Evolutionary conservation across 2,113 vertebrate species (phyloP).

Genomic region (Micronycteris hirsuta): DNA sequence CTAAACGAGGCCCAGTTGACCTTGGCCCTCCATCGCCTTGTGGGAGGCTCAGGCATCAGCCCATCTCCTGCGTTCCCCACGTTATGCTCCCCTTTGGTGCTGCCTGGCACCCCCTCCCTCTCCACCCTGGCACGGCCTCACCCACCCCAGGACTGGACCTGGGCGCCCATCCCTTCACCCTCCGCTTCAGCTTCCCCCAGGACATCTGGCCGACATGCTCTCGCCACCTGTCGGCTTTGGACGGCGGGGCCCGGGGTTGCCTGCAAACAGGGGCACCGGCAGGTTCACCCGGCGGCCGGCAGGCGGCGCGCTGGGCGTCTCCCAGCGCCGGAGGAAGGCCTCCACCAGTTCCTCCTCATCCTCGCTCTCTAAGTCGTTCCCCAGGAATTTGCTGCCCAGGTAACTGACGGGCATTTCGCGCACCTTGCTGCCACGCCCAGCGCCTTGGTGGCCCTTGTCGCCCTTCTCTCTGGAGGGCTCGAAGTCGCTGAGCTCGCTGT

Average conservation of each 20-base stretch:
- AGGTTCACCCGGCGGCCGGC: background rate
- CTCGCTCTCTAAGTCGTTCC: conserved; percentile 48
- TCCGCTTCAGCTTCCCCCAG: conserved; percentile 43
- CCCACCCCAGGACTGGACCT: background rate
- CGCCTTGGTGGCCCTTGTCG: conserved; percentile 77
- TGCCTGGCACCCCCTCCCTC: background rate
- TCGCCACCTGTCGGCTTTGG: conserved; percentile 10
- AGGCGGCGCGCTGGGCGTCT: background rate
- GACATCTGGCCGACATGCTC: conserved; percentile 35
- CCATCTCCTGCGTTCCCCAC: background rate
- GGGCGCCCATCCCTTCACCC: conserved; percentile 43
- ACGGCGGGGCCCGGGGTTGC: conserved; percentile 78
- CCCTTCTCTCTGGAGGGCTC: conserved; percentile 80
- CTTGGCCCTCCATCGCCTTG: conserved; percentile 35
- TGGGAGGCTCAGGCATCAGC: rapidly evolving
- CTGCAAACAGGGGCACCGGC: conserved; percentile 77
- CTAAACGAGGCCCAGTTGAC: conserved; percentile 50
- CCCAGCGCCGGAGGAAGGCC: conserved; percentile 28
- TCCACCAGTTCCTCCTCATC: conserved; percentile 38
- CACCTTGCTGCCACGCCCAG: background rate
- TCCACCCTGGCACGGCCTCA: background rate
- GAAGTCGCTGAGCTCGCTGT: conserved; percentile 87
- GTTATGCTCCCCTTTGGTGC: rapidly evolving
- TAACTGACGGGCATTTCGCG: conserved; percentile 59
- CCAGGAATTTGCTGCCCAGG: conserved; percentile 63